A percentile compares a stretch with the other conserved stretches of the same genome.
phyloP scores from a whole-genome alignment of 2,113 vertebrate species.

The Dissostichus mawsoni region DNA sequence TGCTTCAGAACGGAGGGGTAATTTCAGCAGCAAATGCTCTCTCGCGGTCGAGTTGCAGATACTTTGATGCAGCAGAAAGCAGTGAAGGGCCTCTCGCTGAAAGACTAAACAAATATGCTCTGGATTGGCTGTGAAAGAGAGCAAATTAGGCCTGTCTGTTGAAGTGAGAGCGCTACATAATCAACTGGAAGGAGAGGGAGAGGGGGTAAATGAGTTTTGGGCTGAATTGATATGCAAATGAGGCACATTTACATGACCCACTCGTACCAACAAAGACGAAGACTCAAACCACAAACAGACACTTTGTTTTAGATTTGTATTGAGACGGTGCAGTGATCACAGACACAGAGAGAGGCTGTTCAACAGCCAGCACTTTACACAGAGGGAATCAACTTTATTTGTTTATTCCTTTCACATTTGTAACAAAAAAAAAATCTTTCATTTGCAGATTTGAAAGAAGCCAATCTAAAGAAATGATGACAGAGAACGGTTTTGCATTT shows the following conservation, averaged over 20 bases:
- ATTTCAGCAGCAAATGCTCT: not conserved
- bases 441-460: not conserved
- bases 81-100: conserved; percentile 37
- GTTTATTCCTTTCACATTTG: not conserved
- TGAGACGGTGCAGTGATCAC: not conserved
- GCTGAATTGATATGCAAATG: conserved; percentile 71
- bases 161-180: conserved; percentile 63
- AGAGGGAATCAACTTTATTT: not conserved
- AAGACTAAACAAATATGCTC: conserved; percentile 56
- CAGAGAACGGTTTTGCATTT: not conserved
- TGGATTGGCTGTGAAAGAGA: conserved; percentile 59
- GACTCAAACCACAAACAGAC: conserved; percentile 29
- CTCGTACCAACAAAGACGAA: conserved; percentile 17
- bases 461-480: not conserved
- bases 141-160: conserved; percentile 59
- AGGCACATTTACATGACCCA: conserved; percentile 44
- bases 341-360: not conserved
- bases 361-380: too few relatives aligned
- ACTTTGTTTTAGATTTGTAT: conserved; percentile 25
- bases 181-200: conserved; percentile 58
- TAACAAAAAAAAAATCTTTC: not conserved
- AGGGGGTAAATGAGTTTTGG: conserved; percentile 51
- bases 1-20: conserved; percentile 10
- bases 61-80: conserved; percentile 42
- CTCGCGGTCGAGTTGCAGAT: not conserved